Evolutionary conservation across 2,113 vertebrate species (phyloP), one percentile per base, ranked within the genome.

Genomic region (Daboia siamensis): DNA sequence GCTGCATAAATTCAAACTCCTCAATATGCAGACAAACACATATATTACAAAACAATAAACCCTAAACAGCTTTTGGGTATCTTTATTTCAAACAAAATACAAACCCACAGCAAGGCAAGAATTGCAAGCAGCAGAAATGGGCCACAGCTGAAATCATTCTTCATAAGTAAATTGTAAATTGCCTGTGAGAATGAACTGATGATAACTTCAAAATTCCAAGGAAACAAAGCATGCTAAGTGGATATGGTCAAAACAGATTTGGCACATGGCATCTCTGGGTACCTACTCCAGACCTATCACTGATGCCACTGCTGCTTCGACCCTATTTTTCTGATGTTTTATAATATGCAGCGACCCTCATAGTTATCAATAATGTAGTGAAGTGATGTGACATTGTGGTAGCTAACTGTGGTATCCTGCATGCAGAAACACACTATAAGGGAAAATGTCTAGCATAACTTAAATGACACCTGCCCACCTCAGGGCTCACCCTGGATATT

Each of bases 1-100:
- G 88, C 93, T 93, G 95, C 90, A 23, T 26, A 26, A 80, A 93
- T 89, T 84, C 61, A 48, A 90, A 48, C 9, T n/a, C 55, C 85
- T 52, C 21, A 26, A 9, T 33, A 21, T 20, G 29, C 54, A 33
- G 3, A 21, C 48, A 33, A 33, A 26, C 26, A 69, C 29, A 51
- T 29, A 64, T 29, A 59, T 24, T 59, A 59, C 57, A 59, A 59
- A 59, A 64, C 9, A 88, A 88, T 52, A 11, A 1, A 89, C 2
- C 13, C 56, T 56, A 89, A 87, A 87, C 10, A 86, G n/a, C 1
- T 1, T 44, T 26, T 26, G 93, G 90, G 3, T 46, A 74, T 1
- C 84, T 59, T 92, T 0, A 0, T 93, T 88, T 95, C 20, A 94
- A 92, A 21, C 39, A 87, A 52, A 91, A 92, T 91, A 0, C 0